Conservation (phyloP, 2,888 invertebrate species). For the Formica aserva region DNA sequence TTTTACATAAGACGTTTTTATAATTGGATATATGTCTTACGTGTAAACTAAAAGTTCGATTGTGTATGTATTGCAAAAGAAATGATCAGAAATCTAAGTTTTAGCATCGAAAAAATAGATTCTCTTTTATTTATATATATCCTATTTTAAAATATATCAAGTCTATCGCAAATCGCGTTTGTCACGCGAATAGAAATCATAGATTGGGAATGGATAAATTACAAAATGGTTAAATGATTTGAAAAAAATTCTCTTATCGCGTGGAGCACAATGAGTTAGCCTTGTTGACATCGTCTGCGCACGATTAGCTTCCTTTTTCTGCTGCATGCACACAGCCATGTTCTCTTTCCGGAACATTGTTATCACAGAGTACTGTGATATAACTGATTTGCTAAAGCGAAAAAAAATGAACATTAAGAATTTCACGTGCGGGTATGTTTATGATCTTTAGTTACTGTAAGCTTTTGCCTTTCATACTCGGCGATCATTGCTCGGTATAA, state of each 20-base stretch:
- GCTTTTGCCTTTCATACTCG: neutral
- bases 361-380: neutral
- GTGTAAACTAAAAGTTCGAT: neutral
- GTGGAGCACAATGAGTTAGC: neutral
- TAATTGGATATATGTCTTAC: neutral
- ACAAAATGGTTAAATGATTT: conserved; percentile 8
- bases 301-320: conserved; percentile 7
- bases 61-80: neutral
- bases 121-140: neutral
- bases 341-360: conserved; percentile 7
- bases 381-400: neutral
- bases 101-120: neutral
- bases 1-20: neutral
- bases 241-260: neutral
- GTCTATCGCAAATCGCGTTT: neutral
- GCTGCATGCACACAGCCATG: neutral
- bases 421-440: neutral
- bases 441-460: neutral
- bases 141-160: neutral
- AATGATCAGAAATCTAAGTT: neutral
- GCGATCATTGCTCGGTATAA: neutral
- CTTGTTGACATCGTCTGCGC: conserved; percentile 10
- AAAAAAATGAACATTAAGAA: neutral
- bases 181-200: neutral
- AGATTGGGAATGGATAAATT: neutral